A percentile compares a stretch with the other conserved stretches of the same genome.
Evolutionary conservation across 1,140 invertebrate species (phyloP).

Genomic region (Eulimnadia texana): DNA sequence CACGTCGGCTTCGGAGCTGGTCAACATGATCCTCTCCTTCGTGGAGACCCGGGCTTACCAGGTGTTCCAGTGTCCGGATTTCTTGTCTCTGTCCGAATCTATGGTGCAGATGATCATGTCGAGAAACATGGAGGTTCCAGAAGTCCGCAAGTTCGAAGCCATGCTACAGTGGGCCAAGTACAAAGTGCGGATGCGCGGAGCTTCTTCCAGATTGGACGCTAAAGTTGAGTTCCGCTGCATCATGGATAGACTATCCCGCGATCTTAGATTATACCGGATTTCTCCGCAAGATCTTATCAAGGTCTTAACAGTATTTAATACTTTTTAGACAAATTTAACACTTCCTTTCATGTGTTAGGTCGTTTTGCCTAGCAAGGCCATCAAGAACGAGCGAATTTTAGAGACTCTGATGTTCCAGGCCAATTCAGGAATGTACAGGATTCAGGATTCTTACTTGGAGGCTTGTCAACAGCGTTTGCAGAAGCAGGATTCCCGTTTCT

Average conservation of each 20-base stretch:
- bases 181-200: conserved; percentile 55
- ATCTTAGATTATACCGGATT: conserved; percentile 78
- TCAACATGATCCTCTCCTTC: conserved; percentile 85
- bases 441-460: conserved; percentile 72
- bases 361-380: conserved; percentile 79
- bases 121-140: conserved; percentile 42
- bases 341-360: conserved; percentile 37
- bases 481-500: conserved; percentile 69
- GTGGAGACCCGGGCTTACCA: conserved; percentile 61
- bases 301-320: too few relatives aligned
- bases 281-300: conserved; percentile 84
- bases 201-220: conserved; percentile 58
- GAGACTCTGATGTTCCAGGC: conserved; percentile 87
- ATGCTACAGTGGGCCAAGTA: conserved; percentile 79
- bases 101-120: conserved; percentile 89
- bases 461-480: conserved; percentile 70
- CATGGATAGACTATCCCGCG: conserved; percentile 74
- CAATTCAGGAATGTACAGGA: conserved; percentile 79
- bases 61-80: conserved; percentile 67
- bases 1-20: conserved; percentile 78
- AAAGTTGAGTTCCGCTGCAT: conserved; percentile 80
- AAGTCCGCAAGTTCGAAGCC: conserved; percentile 84
- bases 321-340: too few relatives aligned
- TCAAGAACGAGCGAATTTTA: conserved; percentile 80
- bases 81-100: conserved; percentile 73